phyloP scores from a whole-genome alignment of 1,140 invertebrate species.

The Nomia melanderi region DNA sequence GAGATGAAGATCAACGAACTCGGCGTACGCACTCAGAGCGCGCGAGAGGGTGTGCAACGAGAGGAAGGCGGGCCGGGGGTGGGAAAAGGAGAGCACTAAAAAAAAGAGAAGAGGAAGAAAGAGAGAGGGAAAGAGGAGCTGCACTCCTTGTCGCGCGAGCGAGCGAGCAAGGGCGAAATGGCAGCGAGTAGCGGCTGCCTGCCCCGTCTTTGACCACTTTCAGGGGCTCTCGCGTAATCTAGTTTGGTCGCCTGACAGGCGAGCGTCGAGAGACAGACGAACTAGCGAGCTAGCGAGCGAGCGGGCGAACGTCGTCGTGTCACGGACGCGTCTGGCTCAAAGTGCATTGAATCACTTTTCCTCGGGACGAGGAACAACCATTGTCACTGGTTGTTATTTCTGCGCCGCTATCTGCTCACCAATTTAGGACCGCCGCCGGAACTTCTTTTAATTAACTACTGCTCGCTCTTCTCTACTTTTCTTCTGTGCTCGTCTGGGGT shows the following conservation, averaged over 20 bases:
- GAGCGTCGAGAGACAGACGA: background rate
- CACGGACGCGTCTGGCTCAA: background rate
- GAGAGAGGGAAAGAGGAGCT: too few relatives aligned
- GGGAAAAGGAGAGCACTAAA: background rate
- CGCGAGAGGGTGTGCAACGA: constrained; percentile 8
- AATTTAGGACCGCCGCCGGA: too few relatives aligned
- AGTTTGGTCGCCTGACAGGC: background rate
- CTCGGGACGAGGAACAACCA: background rate
- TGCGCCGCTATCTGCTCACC: background rate
- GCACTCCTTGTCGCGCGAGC: background rate
- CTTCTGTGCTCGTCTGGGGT: too few relatives aligned
- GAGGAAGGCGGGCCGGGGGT: background rate
- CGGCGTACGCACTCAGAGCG: constrained; percentile 20
- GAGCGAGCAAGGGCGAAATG: background rate
- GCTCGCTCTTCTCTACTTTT: too few relatives aligned
- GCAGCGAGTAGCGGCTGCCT: background rate
- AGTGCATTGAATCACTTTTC: background rate
- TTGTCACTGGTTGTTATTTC: background rate
- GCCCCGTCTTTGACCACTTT: background rate
- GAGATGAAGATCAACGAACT: constrained; percentile 65
- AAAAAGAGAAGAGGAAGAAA: background rate
- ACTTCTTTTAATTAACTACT: too few relatives aligned
- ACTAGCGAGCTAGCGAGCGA: too few relatives aligned
- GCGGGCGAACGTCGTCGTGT: background rate
- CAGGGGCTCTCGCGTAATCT: background rate